Conservation (phyloP, 2,113 vertebrate species). For the Etheostoma cragini region DNA sequence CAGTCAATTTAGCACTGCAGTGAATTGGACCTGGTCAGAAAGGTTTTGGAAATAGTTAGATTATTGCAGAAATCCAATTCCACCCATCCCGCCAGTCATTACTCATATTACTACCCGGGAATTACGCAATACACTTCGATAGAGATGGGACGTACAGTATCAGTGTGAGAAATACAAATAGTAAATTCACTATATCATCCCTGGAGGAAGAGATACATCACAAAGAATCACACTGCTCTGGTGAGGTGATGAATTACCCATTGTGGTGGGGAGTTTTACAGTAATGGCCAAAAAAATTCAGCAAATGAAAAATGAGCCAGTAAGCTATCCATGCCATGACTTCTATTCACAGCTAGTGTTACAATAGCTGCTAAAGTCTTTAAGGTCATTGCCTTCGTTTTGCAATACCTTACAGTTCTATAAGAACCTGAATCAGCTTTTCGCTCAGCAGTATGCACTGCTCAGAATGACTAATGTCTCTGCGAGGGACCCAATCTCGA, state of each 20-base stretch:
- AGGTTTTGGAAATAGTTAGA: conserved; percentile 7
- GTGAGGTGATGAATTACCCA: conserved; percentile 60
- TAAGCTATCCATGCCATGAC: conserved; percentile 36
- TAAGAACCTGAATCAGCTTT: conserved; percentile 70
- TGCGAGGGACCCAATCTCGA: conserved; percentile 7
- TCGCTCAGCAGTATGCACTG: conserved; percentile 35
- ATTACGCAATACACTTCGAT: conserved; percentile 37
- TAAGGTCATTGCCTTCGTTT: conserved; percentile 56
- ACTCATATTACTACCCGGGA: conserved; percentile 30
- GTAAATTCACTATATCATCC: conserved; percentile 57
- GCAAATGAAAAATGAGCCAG: conserved; percentile 70
- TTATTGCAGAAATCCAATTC: conserved; percentile 2
- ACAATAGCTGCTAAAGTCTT: conserved; percentile 60
- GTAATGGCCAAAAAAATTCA: conserved; percentile 43
- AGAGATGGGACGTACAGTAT: neutral
- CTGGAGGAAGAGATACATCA: conserved; percentile 57
- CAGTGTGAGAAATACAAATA: conserved; percentile 45
- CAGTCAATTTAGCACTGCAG: neutral
- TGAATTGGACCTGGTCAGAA: neutral
- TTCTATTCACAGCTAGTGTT: conserved; percentile 28
- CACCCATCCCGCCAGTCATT: conserved; percentile 25
- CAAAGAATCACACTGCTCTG: conserved; percentile 29
- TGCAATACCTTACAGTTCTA: conserved; percentile 58
- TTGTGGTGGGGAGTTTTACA: conserved; percentile 39
- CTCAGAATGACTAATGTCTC: conserved; percentile 67